These are phyloP conservation scores for Pseudopipra pipra DNA, from an alignment of 2,113 vertebrate species.

Conservation along the genomic window DNA sequence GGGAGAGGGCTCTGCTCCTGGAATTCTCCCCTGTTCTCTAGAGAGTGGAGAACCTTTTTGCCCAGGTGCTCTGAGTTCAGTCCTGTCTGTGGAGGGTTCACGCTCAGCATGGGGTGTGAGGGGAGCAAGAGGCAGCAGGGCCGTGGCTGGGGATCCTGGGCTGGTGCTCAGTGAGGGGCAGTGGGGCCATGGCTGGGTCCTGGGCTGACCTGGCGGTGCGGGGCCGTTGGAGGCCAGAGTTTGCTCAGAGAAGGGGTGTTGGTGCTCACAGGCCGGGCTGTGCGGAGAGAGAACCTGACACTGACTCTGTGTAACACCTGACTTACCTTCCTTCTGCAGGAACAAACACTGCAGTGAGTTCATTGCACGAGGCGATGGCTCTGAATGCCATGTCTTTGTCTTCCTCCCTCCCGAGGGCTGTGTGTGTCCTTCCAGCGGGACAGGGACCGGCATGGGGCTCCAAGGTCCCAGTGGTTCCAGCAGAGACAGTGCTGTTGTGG, in stretches of 20 bases:
- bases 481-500: neutral
- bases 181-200: neutral
- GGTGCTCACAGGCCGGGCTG: neutral
- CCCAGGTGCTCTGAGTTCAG: neutral
- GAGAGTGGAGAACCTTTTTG: neutral
- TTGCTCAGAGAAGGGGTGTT: neutral
- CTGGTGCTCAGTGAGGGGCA: neutral
- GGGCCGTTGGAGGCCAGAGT: neutral
- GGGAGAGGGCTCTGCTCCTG: neutral
- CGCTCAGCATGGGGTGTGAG: neutral
- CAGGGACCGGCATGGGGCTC: fast-evolving
- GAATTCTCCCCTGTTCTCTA: neutral
- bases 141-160: neutral
- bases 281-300: neutral
- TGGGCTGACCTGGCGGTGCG: neutral
- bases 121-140: neutral
- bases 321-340: neutral
- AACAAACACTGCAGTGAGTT: neutral
- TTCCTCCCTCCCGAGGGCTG: constrained; percentile 26
- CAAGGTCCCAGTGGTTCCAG: neutral
- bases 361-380: neutral
- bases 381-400: neutral
- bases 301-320: neutral
- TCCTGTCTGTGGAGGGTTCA: fast-evolving
- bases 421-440: neutral